Evolutionary conservation across 2,888 invertebrate genomes (phyloP).

Genomic region (Sisyra terminalis): DNA sequence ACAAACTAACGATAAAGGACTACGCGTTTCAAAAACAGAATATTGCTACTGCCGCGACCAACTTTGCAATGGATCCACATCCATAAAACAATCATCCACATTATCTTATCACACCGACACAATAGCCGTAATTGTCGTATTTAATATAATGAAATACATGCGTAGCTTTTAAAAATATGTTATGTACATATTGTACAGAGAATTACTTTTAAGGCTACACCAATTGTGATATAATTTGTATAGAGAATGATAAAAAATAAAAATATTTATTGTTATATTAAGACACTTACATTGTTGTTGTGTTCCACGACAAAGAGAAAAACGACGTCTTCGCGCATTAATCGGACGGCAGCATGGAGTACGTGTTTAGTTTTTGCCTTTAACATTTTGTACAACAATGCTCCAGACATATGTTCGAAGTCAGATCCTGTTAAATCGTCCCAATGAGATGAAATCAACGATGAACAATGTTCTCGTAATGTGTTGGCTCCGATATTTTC

Average conservation of each 20-base stretch:
- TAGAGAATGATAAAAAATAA: not conserved
- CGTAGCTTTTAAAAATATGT: not conserved
- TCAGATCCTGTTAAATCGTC: slow-evolving; percentile 67
- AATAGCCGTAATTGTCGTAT: slow-evolving; percentile 43
- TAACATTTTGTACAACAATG: slow-evolving; percentile 76
- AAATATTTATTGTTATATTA: not conserved
- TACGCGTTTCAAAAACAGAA: slow-evolving; percentile 39
- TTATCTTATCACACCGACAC: slow-evolving; percentile 32
- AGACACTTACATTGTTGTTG: slow-evolving; percentile 60
- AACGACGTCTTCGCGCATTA: slow-evolving; percentile 85
- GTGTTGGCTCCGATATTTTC: slow-evolving; percentile 74
- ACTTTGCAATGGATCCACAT: slow-evolving; percentile 46
- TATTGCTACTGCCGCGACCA: slow-evolving; percentile 63
- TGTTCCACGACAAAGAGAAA: slow-evolving; percentile 87
- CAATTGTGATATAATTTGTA: not conserved
- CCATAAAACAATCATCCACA: not conserved
- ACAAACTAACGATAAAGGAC: slow-evolving; percentile 42
- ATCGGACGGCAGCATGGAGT: slow-evolving; percentile 74
- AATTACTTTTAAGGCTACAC: no score
- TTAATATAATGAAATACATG: slow-evolving; percentile 37
- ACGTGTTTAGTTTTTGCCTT: slow-evolving; percentile 80
- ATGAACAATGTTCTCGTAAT: slow-evolving; percentile 74
- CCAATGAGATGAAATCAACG: slow-evolving; percentile 88
- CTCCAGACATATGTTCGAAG: slow-evolving; percentile 86
- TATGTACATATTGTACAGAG: not conserved